Percentiles rank a stretch among this genome's conserved stretches.
phyloP scores from a whole-genome alignment of 2,113 vertebrate genomes.

The Sorex araneus region DNA sequence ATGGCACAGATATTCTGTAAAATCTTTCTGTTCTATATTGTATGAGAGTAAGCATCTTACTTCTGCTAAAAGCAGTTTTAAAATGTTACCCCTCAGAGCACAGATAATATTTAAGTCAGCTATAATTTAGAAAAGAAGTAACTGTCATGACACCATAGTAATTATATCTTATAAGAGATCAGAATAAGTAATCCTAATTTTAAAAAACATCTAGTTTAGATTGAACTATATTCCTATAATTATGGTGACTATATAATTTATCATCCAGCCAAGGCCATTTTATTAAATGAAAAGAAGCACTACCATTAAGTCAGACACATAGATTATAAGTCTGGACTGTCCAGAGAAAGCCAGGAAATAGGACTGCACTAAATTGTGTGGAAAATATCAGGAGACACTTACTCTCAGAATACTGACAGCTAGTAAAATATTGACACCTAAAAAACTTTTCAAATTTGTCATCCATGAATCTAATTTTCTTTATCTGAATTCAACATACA shows the following conservation, averaged over 20 bases:
- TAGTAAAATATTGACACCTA: neutral
- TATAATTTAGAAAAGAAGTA: neutral
- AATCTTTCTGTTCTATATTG: neutral
- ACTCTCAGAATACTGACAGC: neutral
- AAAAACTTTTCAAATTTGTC: no score
- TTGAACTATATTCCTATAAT: neutral
- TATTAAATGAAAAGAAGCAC: neutral
- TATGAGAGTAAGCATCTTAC: neutral
- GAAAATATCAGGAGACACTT: neutral
- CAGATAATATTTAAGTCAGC: neutral
- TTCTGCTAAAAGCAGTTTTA: neutral
- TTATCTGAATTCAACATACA: no score
- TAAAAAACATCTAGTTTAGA: constrained; percentile 5
- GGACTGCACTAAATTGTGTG: neutral
- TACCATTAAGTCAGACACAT: neutral
- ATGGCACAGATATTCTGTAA: neutral
- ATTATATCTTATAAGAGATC: neutral
- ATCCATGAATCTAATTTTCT: no score
- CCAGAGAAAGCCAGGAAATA: neutral
- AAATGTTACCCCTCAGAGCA: neutral
- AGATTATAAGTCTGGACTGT: neutral
- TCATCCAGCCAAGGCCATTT: neutral
- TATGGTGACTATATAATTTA: neutral
- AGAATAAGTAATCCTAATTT: constrained; percentile 11
- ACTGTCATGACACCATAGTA: no score